A percentile compares a stretch with the other conserved stretches of the same genome.
phyloP scores from a whole-genome alignment of 2,797 vertebrate genomes.

The Myotis vivesi region DNA sequence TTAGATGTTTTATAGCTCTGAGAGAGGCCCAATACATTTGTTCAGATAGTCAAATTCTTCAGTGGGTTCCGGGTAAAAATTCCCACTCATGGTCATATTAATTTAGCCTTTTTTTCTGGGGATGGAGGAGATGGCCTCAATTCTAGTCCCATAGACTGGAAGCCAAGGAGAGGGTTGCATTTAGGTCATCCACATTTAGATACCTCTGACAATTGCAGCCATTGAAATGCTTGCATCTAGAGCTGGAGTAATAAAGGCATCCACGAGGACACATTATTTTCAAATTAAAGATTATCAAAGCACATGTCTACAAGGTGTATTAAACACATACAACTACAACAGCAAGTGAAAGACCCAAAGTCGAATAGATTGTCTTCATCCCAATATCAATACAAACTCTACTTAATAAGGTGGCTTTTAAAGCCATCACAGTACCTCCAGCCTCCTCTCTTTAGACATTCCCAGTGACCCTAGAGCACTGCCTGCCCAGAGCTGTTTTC shows the following conservation, averaged over 20 bases:
- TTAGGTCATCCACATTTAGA: neutral
- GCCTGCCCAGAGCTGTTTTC: constrained; percentile 61
- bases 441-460: constrained; percentile 42
- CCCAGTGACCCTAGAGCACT: neutral
- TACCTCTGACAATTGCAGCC: constrained; percentile 26
- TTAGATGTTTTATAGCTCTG: constrained; percentile 45
- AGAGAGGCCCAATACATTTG: neutral
- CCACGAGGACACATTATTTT: constrained; percentile 31
- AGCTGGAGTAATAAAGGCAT: constrained; percentile 50
- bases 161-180: neutral
- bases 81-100: constrained; percentile 52
- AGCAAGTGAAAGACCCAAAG: constrained; percentile 20
- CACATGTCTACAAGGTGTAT: neutral
- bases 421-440: constrained; percentile 41
- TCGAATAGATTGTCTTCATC: constrained; percentile 61
- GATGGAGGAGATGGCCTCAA: constrained; percentile 9
- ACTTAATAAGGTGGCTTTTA: constrained; percentile 56
- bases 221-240: constrained; percentile 45
- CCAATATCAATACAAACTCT: neutral
- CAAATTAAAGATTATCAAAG: neutral
- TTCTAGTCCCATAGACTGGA: constrained; percentile 13
- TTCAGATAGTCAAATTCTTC: constrained; percentile 29
- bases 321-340: constrained; percentile 18
- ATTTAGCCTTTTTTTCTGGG: constrained; percentile 57
- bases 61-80: constrained; percentile 47